Evolutionary conservation across 1,140 invertebrate genomes (phyloP).

Genomic region (Dreissena rostriformis): DNA sequence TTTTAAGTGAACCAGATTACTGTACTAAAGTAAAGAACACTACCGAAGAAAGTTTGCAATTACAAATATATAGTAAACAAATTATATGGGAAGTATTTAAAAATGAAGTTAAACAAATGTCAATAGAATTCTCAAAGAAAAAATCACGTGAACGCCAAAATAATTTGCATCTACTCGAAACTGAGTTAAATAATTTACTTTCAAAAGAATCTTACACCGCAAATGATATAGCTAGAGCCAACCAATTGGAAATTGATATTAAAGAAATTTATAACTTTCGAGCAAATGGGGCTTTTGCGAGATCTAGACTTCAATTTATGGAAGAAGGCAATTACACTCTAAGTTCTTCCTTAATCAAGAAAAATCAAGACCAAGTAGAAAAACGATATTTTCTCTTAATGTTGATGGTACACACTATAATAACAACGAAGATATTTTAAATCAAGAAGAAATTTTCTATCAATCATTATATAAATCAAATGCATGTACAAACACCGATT

Average conservation of each 20-base stretch:
- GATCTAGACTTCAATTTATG: constrained; percentile 11
- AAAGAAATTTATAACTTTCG: background rate
- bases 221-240: background rate
- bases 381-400: background rate
- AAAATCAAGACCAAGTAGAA: constrained; percentile 21
- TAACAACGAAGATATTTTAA: background rate
- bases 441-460: background rate
- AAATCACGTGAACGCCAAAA: no score
- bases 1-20: no score
- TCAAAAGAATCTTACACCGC: background rate
- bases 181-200: no score
- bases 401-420: background rate
- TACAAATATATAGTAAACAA: no score
- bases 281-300: constrained; percentile 4
- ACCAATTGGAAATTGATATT: background rate
- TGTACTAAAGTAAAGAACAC: no score
- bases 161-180: no score
- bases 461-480: constrained; percentile 22
- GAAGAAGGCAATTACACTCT: constrained; percentile 24
- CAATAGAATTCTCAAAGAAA: no score
- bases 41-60: no score
- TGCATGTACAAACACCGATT: background rate
- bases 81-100: no score
- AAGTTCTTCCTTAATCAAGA: constrained; percentile 38
- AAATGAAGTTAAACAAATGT: no score